phyloP scores from a whole-genome alignment of 2,113 vertebrate genomes.

The Anoplopoma fimbria region DNA sequence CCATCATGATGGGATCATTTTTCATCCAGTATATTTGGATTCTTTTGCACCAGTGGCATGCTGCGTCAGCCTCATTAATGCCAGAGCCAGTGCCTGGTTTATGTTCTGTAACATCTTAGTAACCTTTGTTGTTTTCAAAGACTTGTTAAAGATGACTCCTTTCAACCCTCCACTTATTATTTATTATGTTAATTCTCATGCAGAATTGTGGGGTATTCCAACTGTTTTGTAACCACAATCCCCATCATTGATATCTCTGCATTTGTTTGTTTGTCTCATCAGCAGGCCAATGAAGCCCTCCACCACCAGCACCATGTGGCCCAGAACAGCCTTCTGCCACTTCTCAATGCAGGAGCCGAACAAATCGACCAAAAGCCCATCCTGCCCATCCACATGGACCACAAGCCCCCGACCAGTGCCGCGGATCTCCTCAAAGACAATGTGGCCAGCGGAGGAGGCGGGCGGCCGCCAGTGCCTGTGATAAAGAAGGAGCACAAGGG shows the following conservation, averaged over 20 bases:
- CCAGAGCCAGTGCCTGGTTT: slow-evolving; percentile 39
- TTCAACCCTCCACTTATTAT: neutral
- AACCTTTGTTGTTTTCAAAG: slow-evolving; percentile 6
- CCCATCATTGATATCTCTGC: neutral
- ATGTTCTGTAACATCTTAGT: slow-evolving; percentile 19
- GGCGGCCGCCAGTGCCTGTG: slow-evolving; percentile 84
- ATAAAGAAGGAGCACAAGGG: slow-evolving; percentile 98
- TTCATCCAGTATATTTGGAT: slow-evolving; percentile 73
- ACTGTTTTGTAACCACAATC: neutral
- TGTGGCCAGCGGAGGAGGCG: slow-evolving; percentile 77
- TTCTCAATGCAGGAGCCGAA: slow-evolving; percentile 93
- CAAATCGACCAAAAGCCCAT: slow-evolving; percentile 96
- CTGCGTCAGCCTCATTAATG: slow-evolving; percentile 50
- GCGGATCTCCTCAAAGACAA: slow-evolving; percentile 96
- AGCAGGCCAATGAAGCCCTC: slow-evolving; percentile 98
- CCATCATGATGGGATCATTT: slow-evolving; percentile 71
- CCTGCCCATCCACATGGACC: slow-evolving; percentile 95
- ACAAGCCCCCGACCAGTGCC: slow-evolving; percentile 91
- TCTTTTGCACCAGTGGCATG: slow-evolving; percentile 54
- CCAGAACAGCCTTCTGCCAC: slow-evolving; percentile 97
- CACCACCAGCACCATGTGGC: slow-evolving; percentile 99
- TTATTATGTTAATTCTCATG: neutral
- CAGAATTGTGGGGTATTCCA: neutral
- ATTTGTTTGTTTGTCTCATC: slow-evolving; percentile 40
- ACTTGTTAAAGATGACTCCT: neutral